phyloP scores from a whole-genome alignment of 1,140 invertebrate genomes.

The Cheumatopsyche charites region DNA sequence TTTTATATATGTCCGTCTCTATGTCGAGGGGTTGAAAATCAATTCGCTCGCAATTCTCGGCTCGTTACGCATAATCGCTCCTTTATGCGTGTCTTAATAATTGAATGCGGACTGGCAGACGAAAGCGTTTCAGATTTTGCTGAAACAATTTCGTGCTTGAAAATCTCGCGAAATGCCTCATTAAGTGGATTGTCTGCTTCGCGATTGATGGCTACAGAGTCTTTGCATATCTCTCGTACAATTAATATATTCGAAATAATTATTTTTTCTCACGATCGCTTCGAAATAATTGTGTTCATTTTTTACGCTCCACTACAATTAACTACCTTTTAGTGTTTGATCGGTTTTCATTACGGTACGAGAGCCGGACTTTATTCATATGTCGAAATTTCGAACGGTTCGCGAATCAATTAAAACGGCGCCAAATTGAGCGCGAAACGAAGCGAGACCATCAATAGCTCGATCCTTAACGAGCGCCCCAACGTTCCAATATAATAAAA shows the following conservation, averaged over 20 bases:
- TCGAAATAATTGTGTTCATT: background rate
- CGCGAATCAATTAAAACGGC: constrained; percentile 18
- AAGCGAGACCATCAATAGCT: constrained; percentile 2
- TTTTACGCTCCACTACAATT: background rate
- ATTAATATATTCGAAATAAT: background rate
- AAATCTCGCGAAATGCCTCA: too few species aligned
- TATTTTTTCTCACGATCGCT: background rate
- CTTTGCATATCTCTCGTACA: too few species aligned
- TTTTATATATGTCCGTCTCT: too few species aligned
- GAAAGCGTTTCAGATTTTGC: too few species aligned
- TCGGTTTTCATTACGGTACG: constrained; percentile 5
- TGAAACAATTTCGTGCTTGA: too few species aligned
- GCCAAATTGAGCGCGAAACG: constrained; percentile 11
- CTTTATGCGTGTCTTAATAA: constrained; percentile 9
- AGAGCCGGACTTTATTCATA: background rate
- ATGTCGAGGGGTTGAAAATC: background rate
- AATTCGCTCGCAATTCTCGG: constrained; percentile 10
- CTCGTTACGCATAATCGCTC: constrained; percentile 14
- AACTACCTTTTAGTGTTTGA: constrained; percentile 20
- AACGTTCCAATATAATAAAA: too few species aligned
- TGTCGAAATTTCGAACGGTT: background rate
- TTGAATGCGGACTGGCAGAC: background rate
- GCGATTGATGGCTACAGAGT: too few species aligned
- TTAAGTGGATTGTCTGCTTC: too few species aligned
- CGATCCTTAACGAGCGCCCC: background rate